These are phyloP conservation scores for Rhinella marina DNA, from an alignment of 2,797 vertebrate species.

Conservation along the genomic window DNA sequence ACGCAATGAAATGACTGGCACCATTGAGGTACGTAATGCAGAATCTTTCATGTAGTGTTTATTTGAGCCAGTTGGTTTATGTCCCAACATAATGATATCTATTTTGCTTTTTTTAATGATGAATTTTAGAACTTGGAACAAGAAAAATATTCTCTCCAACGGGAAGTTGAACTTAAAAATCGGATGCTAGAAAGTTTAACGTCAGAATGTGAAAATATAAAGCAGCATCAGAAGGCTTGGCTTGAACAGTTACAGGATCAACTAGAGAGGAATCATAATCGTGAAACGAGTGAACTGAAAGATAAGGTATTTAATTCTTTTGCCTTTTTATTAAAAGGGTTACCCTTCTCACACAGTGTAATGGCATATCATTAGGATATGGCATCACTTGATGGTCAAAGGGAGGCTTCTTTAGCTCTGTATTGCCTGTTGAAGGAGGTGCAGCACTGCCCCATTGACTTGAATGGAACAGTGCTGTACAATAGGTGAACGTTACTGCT, in stretches of 20 bases:
- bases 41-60: too few species aligned
- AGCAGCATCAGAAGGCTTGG: slow-evolving; percentile 81
- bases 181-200: slow-evolving; percentile 87
- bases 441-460: too few species aligned
- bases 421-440: too few species aligned
- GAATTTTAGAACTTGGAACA: slow-evolving; percentile 85
- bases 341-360: background rate
- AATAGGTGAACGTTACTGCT: too few species aligned
- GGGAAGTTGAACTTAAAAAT: slow-evolving; percentile 87
- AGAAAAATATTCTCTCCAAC: slow-evolving; percentile 89
- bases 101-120: background rate
- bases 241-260: slow-evolving; percentile 81
- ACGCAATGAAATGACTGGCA: slow-evolving; percentile 83
- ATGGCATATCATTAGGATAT: background rate
- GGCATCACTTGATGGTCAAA: background rate
- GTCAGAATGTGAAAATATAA: slow-evolving; percentile 85
- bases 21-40: slow-evolving; percentile 80
- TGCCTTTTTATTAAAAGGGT: background rate
- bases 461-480: too few species aligned
- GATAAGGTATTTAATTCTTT: slow-evolving; percentile 78
- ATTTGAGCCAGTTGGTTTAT: background rate
- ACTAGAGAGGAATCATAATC: slow-evolving; percentile 77
- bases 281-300: slow-evolving; percentile 81
- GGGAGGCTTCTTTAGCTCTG: too few species aligned
- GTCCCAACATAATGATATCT: background rate